Percentiles rank a stretch among this genome's conserved stretches.
Conservation (phyloP, 1,140 invertebrate genomes). For the Sinonovacula constricta region DNA sequence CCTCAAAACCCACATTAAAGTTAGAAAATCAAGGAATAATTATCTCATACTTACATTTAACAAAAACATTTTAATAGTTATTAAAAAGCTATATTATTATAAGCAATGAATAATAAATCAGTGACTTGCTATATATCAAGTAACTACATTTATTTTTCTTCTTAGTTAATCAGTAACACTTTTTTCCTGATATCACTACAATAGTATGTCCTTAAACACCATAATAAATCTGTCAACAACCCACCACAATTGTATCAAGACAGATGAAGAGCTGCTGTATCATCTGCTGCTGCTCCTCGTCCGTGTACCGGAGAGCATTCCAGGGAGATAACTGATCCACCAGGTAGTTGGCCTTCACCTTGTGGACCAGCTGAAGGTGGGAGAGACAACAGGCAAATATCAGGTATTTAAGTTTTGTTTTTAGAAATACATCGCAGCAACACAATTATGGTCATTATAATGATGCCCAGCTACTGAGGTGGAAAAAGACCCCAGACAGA, state of each 20-base stretch:
- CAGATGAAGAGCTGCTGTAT: constrained; percentile 62
- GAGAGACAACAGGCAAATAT: too few relatives aligned
- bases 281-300: constrained; percentile 56
- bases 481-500: too few relatives aligned
- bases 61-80: too few relatives aligned
- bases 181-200: background rate
- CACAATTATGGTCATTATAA: too few relatives aligned
- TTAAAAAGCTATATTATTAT: too few relatives aligned
- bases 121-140: background rate
- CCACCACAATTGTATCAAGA: constrained; percentile 59
- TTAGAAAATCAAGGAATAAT: too few relatives aligned
- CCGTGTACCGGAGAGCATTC: constrained; percentile 57
- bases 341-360: constrained; percentile 64
- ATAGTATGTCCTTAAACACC: background rate
- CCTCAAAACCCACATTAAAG: too few relatives aligned
- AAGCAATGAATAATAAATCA: background rate
- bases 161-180: background rate
- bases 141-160: background rate
- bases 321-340: constrained; percentile 72
- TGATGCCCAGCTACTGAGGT: too few relatives aligned
- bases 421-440: too few relatives aligned
- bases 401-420: too few relatives aligned
- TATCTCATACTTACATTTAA: too few relatives aligned
- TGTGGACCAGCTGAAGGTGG: constrained; percentile 66
- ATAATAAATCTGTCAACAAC: background rate